Conservation (phyloP, 2,797 vertebrate species). For the Acomys russatus region DNA sequence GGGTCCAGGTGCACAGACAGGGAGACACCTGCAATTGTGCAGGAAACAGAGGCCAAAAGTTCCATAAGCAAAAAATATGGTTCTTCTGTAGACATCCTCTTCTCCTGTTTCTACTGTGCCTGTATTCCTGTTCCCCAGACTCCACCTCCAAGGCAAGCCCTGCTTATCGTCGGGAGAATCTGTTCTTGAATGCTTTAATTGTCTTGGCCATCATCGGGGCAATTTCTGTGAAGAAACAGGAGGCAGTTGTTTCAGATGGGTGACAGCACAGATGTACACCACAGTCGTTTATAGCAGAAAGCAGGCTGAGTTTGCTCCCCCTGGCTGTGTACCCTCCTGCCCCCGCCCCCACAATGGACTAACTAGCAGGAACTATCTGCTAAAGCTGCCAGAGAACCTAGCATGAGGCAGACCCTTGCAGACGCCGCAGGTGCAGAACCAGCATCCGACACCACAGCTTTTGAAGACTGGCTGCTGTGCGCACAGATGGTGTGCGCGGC, state of each 20-base stretch:
- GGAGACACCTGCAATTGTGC: constrained; percentile 72
- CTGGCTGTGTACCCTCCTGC: not conserved
- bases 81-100: constrained; percentile 64
- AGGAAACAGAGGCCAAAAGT: constrained; percentile 76
- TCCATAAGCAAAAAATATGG: constrained; percentile 73
- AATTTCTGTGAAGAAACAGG: constrained; percentile 92
- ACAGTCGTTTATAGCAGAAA: not conserved
- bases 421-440: not conserved
- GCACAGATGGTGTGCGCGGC: not conserved
- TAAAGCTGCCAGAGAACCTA: not conserved
- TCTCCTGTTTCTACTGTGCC: constrained; percentile 6
- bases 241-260: not conserved
- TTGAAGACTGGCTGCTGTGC: not conserved
- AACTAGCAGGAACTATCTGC: not conserved
- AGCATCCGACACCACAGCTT: not conserved
- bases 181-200: constrained; percentile 99
- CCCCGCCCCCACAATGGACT: not conserved
- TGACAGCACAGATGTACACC: not conserved
- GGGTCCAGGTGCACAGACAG: not conserved
- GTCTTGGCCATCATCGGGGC: constrained; percentile 99
- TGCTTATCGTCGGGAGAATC: constrained; percentile 97
- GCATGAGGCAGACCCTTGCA: not conserved
- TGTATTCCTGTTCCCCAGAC: constrained; percentile 73
- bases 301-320: not conserved
- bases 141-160: constrained; percentile 79